Base-by-base conservation (phyloP, 2,797 vertebrate species). In the Fistularia tabacaria region DNA sequence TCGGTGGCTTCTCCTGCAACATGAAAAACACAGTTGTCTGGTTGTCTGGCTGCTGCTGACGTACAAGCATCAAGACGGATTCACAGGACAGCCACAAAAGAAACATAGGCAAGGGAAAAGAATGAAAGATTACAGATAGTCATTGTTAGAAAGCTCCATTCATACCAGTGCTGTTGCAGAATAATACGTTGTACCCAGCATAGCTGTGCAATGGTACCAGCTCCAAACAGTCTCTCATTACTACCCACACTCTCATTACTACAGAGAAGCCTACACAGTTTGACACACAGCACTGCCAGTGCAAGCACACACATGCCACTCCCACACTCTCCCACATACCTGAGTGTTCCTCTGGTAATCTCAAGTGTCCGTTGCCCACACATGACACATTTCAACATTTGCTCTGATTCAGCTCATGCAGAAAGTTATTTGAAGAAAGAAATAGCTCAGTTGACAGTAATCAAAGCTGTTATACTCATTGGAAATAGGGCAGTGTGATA, bases 71-170 rank as follows among this genome's bases (percentile, higher is more conserved):
- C 36, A 56, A 66, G 38, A 6, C 40, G 57, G 40, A 54, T 36
- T 10, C 15, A 51, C 25, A 55, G 48, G 38, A 6, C 40, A 59
- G 39, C 25, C 25, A 25, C 25, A 25, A 53, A 7, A 49, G 38
- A 64, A 37, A 14, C 42, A 54, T 46, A 49, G 43, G 9, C 40
- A 6, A 25, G 46, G 69, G 48, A 51, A 9, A 38, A 69, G 78
- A 77, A 70, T 53, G 54, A 69, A 69, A 76, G 74, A 83, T 79
- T 69, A 71, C 74, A 80, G 79, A 76, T 68, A 77, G 77, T 80
- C 73, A 74, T 88, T 82, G 83, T 85, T 86, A 87, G 84, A 77
- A 58, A 64, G 69, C 81, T 75, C 51, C 78, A 77, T 72, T 79
- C 59, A 60, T 84, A 76, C 79, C 83, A 78, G 79, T 70, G 72